Conservation (phyloP, 2,113 vertebrate genomes). For the Trematocara nigrifrons region DNA sequence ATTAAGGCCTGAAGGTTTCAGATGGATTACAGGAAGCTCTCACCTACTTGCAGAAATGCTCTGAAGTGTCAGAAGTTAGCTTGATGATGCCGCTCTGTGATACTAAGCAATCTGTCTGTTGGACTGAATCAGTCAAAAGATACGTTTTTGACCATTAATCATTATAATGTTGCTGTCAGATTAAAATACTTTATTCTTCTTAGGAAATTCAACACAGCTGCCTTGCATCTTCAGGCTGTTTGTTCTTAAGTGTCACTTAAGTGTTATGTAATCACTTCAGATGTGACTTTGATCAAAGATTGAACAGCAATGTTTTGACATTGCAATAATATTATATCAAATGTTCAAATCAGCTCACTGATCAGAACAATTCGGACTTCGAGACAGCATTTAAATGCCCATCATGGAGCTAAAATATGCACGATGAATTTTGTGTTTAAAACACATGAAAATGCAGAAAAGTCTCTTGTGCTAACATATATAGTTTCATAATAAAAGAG, state of each 20-base stretch:
- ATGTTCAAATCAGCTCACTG: background rate
- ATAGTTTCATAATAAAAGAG: background rate
- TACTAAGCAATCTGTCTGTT: background rate
- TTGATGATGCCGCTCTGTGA: background rate
- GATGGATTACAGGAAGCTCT: background rate
- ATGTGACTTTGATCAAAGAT: background rate
- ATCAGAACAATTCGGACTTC: rapidly evolving
- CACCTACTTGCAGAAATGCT: background rate
- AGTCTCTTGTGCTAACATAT: background rate
- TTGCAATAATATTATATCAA: background rate
- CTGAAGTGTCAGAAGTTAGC: background rate
- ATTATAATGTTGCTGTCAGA: background rate
- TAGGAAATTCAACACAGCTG: background rate
- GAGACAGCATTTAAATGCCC: background rate
- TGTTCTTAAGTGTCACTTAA: background rate
- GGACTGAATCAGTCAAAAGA: background rate
- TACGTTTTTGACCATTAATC: background rate
- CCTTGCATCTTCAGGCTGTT: background rate
- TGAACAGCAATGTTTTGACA: background rate
- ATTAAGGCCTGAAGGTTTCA: background rate
- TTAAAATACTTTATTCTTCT: background rate
- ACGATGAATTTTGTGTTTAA: rapidly evolving
- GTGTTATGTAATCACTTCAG: background rate
- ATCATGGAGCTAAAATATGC: background rate
- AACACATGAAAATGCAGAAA: background rate